A percentile compares a stretch with the other conserved stretches of the same genome.
These are phyloP conservation scores for Acrobasis suavella DNA, from an alignment of 2,888 invertebrate species.

Conservation along the genomic window DNA sequence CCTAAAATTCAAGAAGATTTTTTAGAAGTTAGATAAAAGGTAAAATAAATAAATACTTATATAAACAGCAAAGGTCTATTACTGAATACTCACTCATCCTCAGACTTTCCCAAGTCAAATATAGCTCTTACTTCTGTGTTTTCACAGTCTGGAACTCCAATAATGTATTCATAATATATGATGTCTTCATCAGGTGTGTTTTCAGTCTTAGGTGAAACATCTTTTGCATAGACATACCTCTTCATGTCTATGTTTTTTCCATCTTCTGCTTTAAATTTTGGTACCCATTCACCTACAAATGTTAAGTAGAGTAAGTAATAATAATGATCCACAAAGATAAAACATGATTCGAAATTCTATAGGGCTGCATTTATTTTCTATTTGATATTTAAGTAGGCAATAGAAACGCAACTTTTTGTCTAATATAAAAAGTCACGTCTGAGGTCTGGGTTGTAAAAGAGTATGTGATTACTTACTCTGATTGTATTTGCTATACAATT, in stretches of 20 bases:
- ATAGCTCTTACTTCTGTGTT: conserved; percentile 87
- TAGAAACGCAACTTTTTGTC: too few species aligned
- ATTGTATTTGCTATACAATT: conserved; percentile 83
- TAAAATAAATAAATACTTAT: neutral
- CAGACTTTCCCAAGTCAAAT: conserved; percentile 83
- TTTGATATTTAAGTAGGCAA: too few species aligned
- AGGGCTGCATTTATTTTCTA: too few species aligned
- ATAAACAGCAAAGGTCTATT: conserved; percentile 17
- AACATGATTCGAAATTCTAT: too few species aligned
- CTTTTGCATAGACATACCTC: conserved; percentile 31
- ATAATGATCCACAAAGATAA: too few species aligned
- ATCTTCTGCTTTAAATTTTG: conserved; percentile 85
- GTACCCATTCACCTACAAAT: conserved; percentile 77
- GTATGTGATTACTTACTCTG: conserved; percentile 70
- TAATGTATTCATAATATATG: conserved; percentile 79
- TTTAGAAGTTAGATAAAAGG: too few species aligned
- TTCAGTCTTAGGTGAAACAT: conserved; percentile 3
- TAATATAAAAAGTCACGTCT: neutral
- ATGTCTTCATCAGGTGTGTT: conserved; percentile 55
- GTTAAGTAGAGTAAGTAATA: neutral
- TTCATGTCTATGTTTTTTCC: conserved; percentile 81
- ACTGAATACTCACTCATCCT: conserved; percentile 75
- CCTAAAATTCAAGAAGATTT: conserved; percentile 55
- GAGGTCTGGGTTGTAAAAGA: neutral
- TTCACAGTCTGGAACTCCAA: conserved; percentile 87